Evolutionary conservation across 2,888 invertebrate species (phyloP).

Genomic region (Helicoverpa assulta): DNA sequence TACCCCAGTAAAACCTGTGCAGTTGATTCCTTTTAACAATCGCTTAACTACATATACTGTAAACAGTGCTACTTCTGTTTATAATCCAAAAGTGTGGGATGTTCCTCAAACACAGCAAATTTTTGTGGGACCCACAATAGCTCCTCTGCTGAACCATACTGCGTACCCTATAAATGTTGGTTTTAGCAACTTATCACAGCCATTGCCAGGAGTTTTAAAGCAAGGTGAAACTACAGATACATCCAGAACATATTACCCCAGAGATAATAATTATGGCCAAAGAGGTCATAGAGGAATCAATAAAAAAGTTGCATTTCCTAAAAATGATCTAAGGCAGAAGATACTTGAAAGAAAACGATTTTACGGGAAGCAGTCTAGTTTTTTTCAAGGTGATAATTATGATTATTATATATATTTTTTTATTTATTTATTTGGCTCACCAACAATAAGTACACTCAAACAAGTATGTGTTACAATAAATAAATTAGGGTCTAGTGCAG

Average conservation of each 20-base stretch:
- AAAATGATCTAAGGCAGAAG: constrained; percentile 67
- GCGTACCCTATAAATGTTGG: constrained; percentile 39
- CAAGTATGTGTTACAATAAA: too few species aligned
- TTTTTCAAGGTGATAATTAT: constrained; percentile 49
- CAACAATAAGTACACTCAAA: too few species aligned
- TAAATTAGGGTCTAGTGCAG: too few species aligned
- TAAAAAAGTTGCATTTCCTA: constrained; percentile 9
- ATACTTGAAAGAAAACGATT: constrained; percentile 59
- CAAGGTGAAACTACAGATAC: not conserved
- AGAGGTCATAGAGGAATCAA: not conserved
- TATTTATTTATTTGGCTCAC: too few species aligned
- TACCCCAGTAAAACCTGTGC: constrained; percentile 9
- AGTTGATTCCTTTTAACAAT: constrained; percentile 29
- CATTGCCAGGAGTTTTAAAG: constrained; percentile 8
- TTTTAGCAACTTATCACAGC: constrained; percentile 27
- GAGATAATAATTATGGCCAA: constrained; percentile 21
- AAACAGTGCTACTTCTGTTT: constrained; percentile 30
- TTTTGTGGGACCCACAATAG: constrained; percentile 41
- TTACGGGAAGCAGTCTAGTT: constrained; percentile 32
- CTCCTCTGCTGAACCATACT: constrained; percentile 50
- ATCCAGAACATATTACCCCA: constrained; percentile 8
- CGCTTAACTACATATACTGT: constrained; percentile 39
- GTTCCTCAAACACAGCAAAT: constrained; percentile 46
- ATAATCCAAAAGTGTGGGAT: constrained; percentile 65
- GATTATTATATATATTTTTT: not conserved